Conservation (phyloP, 2,797 vertebrate genomes). For the Clarias pachynema region DNA sequence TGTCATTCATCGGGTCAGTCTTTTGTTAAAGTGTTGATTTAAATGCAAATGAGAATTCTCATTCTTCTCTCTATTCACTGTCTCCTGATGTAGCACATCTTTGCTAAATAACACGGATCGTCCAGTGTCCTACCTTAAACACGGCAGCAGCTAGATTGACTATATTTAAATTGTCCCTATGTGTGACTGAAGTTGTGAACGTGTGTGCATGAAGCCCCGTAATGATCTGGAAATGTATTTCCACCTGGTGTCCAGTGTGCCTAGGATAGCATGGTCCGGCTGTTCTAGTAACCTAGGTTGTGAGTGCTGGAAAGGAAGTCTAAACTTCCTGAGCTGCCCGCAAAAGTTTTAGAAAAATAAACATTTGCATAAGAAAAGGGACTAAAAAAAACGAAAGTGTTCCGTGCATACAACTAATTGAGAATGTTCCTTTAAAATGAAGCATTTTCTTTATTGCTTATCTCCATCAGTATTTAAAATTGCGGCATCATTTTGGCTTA, state of each 20-base stretch:
- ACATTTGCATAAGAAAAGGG: neutral
- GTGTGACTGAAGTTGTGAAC: neutral
- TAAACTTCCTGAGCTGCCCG: neutral
- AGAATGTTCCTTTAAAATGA: conserved; percentile 4
- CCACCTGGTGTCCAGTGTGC: no score
- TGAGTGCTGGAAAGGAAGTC: neutral
- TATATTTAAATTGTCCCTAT: neutral
- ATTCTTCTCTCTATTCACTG: no score
- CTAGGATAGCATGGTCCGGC: no score
- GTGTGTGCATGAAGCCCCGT: neutral
- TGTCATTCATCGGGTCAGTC: no score
- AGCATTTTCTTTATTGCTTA: neutral
- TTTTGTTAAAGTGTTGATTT: neutral
- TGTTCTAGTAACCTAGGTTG: neutral
- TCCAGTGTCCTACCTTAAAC: neutral
- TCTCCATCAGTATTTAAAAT: conserved; percentile 1
- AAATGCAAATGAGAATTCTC: neutral
- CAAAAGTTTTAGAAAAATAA: neutral
- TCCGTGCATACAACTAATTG: neutral
- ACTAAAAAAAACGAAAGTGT: neutral
- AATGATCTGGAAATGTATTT: neutral
- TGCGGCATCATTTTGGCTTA: neutral
- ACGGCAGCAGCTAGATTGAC: neutral
- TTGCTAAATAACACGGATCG: neutral
- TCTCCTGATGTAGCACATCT: neutral